phyloP scores from a whole-genome alignment of 2,113 vertebrate species.

The Noturus placidus region DNA sequence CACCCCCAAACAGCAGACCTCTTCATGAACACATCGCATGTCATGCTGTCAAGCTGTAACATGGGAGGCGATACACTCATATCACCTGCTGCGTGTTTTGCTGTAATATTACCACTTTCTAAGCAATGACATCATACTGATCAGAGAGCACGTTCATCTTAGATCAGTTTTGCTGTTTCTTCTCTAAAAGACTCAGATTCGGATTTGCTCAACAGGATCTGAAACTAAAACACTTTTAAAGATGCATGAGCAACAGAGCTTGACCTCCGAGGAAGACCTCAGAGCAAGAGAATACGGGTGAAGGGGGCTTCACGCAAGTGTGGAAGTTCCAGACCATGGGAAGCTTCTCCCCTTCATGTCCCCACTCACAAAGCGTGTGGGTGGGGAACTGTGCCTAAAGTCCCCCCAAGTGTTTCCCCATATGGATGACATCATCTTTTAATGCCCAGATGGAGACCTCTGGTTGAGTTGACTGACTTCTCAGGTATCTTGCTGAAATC shows the following conservation, averaged over 20 bases:
- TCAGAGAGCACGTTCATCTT: not conserved
- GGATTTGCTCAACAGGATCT: not conserved
- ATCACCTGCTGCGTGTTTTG: conserved; percentile 55
- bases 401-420: conserved; percentile 40
- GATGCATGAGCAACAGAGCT: conserved; percentile 42
- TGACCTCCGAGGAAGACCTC: conserved; percentile 30
- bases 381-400: conserved; percentile 26
- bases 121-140: conserved; percentile 68
- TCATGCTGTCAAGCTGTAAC: not conserved
- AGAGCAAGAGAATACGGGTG: not conserved
- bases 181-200: not conserved
- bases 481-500: not conserved
- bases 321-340: conserved; percentile 43
- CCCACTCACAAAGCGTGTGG: conserved; percentile 21
- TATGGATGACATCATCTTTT: conserved; percentile 36
- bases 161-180: not conserved
- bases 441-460: not conserved
- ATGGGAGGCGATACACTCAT: conserved; percentile 12
- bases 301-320: conserved; percentile 23
- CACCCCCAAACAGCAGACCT: not conserved
- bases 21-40: not conserved
- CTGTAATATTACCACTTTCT: conserved; percentile 59
- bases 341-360: conserved; percentile 5
- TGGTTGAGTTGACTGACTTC: not conserved
- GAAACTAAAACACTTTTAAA: conserved; percentile 1